Percentiles rank a stretch among this genome's conserved stretches.
Conservation (phyloP, 2,888 invertebrate genomes). For the Drosophila vallismaia region DNA sequence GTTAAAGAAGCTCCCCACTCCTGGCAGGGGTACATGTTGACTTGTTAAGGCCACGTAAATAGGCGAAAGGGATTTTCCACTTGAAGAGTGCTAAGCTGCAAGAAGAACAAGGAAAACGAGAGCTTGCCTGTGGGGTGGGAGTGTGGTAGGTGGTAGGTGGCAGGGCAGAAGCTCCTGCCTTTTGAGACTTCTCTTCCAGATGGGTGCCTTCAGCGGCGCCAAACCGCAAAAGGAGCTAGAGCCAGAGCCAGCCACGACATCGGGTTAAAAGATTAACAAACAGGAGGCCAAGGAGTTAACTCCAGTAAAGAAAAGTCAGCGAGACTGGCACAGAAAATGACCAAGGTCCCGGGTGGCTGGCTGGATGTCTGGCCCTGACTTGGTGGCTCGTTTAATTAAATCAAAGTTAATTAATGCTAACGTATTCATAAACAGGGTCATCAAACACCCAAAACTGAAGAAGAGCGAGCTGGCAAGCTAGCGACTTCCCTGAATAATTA, state of each 20-base stretch:
- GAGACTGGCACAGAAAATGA: constrained; percentile 51
- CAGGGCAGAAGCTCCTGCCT: constrained; percentile 7
- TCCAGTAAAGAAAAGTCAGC: constrained; percentile 36
- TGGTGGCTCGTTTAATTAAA: constrained; percentile 79
- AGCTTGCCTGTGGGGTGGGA: constrained; percentile 11
- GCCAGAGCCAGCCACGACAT: constrained; percentile 48
- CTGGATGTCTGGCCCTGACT: constrained; percentile 35
- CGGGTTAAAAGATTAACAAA: constrained; percentile 72
- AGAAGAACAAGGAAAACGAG: constrained; percentile 35
- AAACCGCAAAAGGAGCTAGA: constrained; percentile 72
- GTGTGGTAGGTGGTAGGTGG: not conserved
- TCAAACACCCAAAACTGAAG: constrained; percentile 66
- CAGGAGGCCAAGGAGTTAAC: constrained; percentile 33
- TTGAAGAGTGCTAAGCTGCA: constrained; percentile 73
- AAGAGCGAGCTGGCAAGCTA: constrained; percentile 7
- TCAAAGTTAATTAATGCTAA: constrained; percentile 83
- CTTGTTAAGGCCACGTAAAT: constrained; percentile 67
- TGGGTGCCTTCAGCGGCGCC: constrained; percentile 62
- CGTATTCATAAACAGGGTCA: constrained; percentile 80
- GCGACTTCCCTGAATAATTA: constrained; percentile 69
- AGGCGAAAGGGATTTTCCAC: constrained; percentile 80
- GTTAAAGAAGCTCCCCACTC: constrained; percentile 41
- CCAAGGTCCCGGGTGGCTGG: constrained; percentile 42
- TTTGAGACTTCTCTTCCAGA: constrained; percentile 60
- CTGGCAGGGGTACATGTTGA: constrained; percentile 47